phyloP scores from a whole-genome alignment of 2,797 vertebrate species.

The Streptopelia turtur region DNA sequence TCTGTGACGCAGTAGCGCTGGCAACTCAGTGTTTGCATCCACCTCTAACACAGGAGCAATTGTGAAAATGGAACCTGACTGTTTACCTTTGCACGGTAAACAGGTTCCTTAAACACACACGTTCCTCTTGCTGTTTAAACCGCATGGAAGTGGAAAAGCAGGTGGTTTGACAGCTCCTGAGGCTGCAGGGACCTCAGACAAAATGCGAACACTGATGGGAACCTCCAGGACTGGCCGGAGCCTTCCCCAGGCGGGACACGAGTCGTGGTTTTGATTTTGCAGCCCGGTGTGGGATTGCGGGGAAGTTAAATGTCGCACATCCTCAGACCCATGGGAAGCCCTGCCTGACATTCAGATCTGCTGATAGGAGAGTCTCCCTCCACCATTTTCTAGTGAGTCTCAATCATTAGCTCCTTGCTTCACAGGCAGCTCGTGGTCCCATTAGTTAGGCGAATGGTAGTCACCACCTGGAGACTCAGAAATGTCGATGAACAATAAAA shows the following conservation, averaged over 20 bases:
- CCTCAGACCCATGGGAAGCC: background rate
- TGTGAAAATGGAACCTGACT: conserved; percentile 6
- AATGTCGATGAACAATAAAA: background rate
- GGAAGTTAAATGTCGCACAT: background rate
- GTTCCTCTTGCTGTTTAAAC: background rate
- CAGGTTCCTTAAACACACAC: background rate
- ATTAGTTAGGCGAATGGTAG: background rate
- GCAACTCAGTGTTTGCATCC: conserved; percentile 54
- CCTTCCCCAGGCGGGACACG: background rate
- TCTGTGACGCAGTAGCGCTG: conserved; percentile 27
- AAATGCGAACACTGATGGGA: background rate
- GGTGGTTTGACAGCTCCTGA: background rate
- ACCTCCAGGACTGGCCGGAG: background rate
- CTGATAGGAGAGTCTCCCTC: background rate
- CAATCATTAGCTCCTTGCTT: background rate
- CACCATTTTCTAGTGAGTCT: background rate
- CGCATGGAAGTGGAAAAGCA: background rate
- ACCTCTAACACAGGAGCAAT: background rate
- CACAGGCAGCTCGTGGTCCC: background rate
- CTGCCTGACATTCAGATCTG: conserved; percentile 12
- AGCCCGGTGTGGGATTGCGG: background rate
- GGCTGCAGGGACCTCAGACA: background rate
- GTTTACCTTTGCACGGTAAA: conserved; percentile 20
- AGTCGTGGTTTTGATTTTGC: background rate
- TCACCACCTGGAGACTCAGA: background rate